Base-by-base conservation (phyloP, 2,888 invertebrate species). In the Thereva nobilitata region DNA sequence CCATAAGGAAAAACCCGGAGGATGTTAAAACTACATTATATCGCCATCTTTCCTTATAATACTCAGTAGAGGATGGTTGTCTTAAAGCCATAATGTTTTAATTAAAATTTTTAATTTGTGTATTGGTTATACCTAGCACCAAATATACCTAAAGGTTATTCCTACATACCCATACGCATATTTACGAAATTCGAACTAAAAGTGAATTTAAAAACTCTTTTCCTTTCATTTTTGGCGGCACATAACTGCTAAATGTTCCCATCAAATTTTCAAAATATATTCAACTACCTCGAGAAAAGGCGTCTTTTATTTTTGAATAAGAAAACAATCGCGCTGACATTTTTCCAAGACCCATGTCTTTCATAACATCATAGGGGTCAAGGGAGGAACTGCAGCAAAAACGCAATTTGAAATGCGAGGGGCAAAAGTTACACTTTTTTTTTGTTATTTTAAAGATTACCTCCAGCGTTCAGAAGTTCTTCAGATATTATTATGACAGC, bases 281-380 rank as follows among this genome's bases (percentile, higher is more conserved):
- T 10, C 4, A 23, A 23, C 34, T 35, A 7, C 34, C 7, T 3
- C 5, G 35, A 52, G 12, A 35, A 9, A 52, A 59, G 35, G 38
- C 38, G 40, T 59, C 59, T 47, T 37, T 47, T 45, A 49, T 49
- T 45, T 12, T 9, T 38, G 49, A 38, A 59, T 59, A 34, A 4
- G 59, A 59, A 59, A 59, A 59, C 59, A 59, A 59, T 59, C 47
- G 47, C 59, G 47, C 35, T 59, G 49, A 47, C 59, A 38, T 47
- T 44, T 12, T 4, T 49, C 42, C 12, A 9, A 23, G 47, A 47
- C n/a, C 23, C 38, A 47, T 40, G 59, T 59, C 47, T 38, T 47
- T 10, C 9, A n/a, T 35, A 37, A 45, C 12, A 47, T 12, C 6
- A 35, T 5, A 3, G 23, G 10, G 40, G 38, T 7, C 37, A 6